These are phyloP conservation scores for Campylorhamphus procurvoides DNA, from an alignment of 2,113 vertebrate genomes.

Conservation along the genomic window DNA sequence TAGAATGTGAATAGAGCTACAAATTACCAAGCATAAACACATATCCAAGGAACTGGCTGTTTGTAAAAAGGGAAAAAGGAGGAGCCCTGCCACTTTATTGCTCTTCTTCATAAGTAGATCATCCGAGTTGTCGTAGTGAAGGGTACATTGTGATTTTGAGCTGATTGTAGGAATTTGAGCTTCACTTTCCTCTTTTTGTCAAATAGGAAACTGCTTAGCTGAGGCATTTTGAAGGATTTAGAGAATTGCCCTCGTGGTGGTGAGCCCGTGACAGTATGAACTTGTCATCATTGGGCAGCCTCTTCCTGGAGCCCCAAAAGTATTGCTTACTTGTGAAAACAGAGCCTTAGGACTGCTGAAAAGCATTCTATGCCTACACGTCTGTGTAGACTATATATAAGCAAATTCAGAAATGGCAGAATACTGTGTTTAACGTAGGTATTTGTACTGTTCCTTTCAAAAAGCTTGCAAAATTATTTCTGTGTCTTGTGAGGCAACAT, in stretches of 20 bases:
- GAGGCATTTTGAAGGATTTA: background rate
- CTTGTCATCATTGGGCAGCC: background rate
- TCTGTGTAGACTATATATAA: background rate
- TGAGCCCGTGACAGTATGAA: background rate
- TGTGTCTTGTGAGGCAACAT: background rate
- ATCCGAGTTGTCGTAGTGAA: background rate
- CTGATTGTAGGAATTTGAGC: background rate
- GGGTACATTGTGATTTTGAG: background rate
- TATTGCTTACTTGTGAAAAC: background rate
- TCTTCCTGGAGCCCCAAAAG: background rate
- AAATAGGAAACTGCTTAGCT: background rate
- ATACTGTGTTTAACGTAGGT: background rate
- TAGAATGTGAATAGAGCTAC: slow-evolving; percentile 77
- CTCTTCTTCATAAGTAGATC: background rate
- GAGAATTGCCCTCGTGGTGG: background rate
- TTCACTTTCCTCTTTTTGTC: background rate
- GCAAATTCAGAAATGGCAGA: background rate
- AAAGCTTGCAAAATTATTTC: background rate
- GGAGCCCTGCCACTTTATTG: background rate
- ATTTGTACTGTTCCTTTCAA: background rate
- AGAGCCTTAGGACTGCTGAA: background rate
- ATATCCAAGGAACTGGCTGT: slow-evolving; percentile 69
- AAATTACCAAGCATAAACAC: slow-evolving; percentile 81
- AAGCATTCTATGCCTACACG: background rate
- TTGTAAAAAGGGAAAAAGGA: background rate